phyloP scores from a whole-genome alignment of 2,888 invertebrate species.

The Azorinus chamasolen region DNA sequence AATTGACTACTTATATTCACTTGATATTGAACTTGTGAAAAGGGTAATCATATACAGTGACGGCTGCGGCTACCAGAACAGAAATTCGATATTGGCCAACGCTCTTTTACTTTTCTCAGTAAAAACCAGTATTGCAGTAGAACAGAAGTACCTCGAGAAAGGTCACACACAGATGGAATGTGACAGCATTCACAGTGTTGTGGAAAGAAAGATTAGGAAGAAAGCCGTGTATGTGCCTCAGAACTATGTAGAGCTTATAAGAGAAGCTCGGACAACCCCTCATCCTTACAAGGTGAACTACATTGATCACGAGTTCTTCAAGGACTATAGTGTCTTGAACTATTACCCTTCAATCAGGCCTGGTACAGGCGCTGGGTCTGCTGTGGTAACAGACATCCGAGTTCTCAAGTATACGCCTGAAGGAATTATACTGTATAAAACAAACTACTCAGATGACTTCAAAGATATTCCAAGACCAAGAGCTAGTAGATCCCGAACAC shows the following conservation, averaged over 20 bases:
- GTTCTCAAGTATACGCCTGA: slow-evolving; percentile 36
- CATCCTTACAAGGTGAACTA: slow-evolving; percentile 35
- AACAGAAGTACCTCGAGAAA: slow-evolving; percentile 41
- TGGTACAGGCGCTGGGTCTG: slow-evolving; percentile 20
- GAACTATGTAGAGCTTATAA: slow-evolving; percentile 35
- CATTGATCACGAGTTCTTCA: slow-evolving; percentile 38
- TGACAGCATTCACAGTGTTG: slow-evolving; percentile 39
- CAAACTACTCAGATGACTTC: slow-evolving; percentile 15
- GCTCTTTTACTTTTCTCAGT: slow-evolving; percentile 18
- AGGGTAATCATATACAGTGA: slow-evolving; percentile 44
- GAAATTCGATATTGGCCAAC: slow-evolving; percentile 39
- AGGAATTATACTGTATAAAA: slow-evolving; percentile 22
- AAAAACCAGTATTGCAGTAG: slow-evolving; percentile 20
- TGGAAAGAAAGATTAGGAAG: slow-evolving; percentile 44
- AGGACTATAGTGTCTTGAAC: slow-evolving; percentile 18
- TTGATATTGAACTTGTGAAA: slow-evolving; percentile 6
- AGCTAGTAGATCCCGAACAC: neutral
- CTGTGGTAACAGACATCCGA: slow-evolving; percentile 38
- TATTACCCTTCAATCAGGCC: slow-evolving; percentile 33
- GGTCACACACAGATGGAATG: slow-evolving; percentile 47
- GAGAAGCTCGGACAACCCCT: slow-evolving; percentile 10
- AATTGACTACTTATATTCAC: too few relatives aligned
- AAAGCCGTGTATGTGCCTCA: slow-evolving; percentile 34
- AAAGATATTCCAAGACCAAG: slow-evolving; percentile 7
- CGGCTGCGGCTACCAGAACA: slow-evolving; percentile 47